Evolutionary conservation across 2,113 vertebrate genomes (phyloP), one percentile per base, ranked within the genome.

Genomic region (Neolamprologus tretocephalus): DNA sequence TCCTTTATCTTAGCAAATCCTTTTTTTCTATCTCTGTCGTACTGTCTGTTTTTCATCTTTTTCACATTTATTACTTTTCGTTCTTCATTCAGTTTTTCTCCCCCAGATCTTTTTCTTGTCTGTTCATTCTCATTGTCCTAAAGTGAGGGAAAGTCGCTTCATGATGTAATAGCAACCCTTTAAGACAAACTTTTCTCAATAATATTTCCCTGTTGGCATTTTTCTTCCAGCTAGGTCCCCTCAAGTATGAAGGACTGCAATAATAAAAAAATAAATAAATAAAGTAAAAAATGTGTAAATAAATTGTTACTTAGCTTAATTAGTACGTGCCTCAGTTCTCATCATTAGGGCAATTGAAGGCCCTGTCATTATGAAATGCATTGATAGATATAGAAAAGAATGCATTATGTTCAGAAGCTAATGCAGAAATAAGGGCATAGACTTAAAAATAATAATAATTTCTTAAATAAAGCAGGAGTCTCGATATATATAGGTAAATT

Each of bases 1-100:
- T 87, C 31, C 21, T 23, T 84, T 89, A 84, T 92, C 87, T 82
- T n/a, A 4, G 4, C 37, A 40, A 80, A 33, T 82, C 35, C 84
- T 58, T 58, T 47, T 87, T 58, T 37, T 68, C 26, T 78, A 9
- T 83, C 47, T 86, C 49, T 85, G 31, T 83, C 55, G 16, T 58
- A 4, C 42, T 26, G 51, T 89, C 87, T 92, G 86, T n/a, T 88
- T 89, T 87, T 82, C 10, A 14, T 91, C 63, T 82, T 83, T 86
- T 68, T 78, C 57, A 89, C 28, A 86, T 92, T 88, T 87, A 78
- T 86, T 83, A 80, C 49, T 91, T 84, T 47, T 26, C 13, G n/a
- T 58, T 42, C 28, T 63, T 87, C 79, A 26, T 83, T 82, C 81
- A 85, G 53, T 61, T 63, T 73, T 21, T 4, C 9, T 35, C 16